These are phyloP conservation scores for Choristoneura rosaceana DNA, from an alignment of 2,888 invertebrate genomes.

Conservation along the genomic window DNA sequence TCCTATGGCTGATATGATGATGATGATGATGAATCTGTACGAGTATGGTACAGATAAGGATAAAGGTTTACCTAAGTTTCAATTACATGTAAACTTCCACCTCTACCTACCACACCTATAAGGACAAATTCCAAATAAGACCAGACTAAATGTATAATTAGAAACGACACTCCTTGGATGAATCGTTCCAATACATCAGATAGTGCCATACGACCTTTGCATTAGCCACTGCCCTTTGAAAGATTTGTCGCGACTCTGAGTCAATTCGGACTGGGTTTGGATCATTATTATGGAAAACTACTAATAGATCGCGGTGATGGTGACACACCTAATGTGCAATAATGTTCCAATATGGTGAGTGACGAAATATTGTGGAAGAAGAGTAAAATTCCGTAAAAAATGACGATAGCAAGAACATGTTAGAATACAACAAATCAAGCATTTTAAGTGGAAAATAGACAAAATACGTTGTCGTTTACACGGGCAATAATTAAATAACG, in stretches of 20 bases:
- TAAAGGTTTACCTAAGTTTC: no score
- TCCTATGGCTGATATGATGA: no score
- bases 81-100: background rate
- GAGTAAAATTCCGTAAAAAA: background rate
- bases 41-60: no score
- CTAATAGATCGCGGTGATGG: background rate
- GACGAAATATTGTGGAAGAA: background rate
- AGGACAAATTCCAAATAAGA: background rate
- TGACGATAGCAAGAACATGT: background rate
- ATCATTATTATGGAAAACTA: constrained; percentile 4
- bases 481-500: no score
- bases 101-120: background rate
- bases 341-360: background rate
- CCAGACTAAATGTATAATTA: background rate
- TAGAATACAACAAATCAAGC: background rate
- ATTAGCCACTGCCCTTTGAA: constrained; percentile 36
- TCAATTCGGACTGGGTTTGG: constrained; percentile 24
- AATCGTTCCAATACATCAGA: constrained; percentile 28
- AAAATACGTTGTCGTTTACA: background rate
- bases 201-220: constrained; percentile 29
- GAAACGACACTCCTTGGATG: background rate
- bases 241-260: constrained; percentile 16
- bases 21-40: no score
- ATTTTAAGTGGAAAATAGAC: background rate
- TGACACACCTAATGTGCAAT: constrained; percentile 14